A percentile compares a stretch with the other conserved stretches of the same genome.
Conservation (phyloP, 2,113 vertebrate species). For the Gymnobelideus leadbeateri region DNA sequence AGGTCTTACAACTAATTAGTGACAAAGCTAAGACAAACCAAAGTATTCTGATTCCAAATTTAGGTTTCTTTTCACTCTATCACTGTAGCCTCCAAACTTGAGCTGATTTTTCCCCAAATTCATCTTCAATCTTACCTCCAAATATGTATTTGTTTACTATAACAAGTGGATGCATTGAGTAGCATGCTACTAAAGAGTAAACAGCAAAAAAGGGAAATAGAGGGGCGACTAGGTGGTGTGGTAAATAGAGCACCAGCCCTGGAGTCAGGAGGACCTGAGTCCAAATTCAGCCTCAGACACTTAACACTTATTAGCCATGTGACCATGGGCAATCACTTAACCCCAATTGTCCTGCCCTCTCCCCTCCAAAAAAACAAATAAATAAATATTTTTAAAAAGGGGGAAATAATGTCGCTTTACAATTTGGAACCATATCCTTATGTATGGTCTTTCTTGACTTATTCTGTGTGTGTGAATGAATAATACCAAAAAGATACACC, state of each 20-base stretch:
- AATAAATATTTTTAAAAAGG: too few species aligned
- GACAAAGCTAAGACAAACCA: not conserved
- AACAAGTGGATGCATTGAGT: not conserved
- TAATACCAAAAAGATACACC: not conserved
- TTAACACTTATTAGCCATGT: too few species aligned
- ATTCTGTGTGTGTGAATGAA: not conserved
- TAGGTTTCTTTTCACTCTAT: not conserved
- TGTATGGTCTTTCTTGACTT: not conserved
- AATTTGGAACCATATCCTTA: constrained; percentile 22
- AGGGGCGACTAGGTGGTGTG: too few species aligned
- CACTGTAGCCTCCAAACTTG: not conserved
- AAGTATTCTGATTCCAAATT: not conserved
- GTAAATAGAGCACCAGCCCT: too few species aligned
- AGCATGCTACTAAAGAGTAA: not conserved
- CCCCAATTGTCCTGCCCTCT: too few species aligned
- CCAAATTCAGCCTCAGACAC: too few species aligned
- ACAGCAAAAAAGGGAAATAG: not conserved
- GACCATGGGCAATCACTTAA: too few species aligned
- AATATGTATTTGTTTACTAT: not conserved
- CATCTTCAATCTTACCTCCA: not conserved
- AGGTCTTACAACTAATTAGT: not conserved
- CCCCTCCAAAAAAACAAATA: too few species aligned
- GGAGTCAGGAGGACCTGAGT: too few species aligned
- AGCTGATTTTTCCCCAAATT: not conserved
- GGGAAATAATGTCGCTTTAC: not conserved